phyloP scores from a whole-genome alignment of 2,888 invertebrate species.

The Torymus auratus region DNA sequence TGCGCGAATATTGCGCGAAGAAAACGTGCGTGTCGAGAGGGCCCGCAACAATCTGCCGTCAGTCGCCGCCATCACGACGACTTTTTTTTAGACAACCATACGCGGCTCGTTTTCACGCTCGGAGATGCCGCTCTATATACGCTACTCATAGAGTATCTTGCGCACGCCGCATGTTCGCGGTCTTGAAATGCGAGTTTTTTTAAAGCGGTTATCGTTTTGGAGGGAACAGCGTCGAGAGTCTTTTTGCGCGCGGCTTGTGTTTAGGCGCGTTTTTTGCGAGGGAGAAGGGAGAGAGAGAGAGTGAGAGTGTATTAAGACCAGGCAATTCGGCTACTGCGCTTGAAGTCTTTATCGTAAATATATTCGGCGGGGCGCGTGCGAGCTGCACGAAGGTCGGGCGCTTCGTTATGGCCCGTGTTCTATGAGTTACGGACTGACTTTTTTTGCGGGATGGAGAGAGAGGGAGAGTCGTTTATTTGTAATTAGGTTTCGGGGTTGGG shows the following conservation, averaged over 20 bases:
- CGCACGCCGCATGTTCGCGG: not conserved
- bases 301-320: slow-evolving; percentile 19
- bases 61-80: slow-evolving; percentile 61
- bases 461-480: no score
- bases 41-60: slow-evolving; percentile 51
- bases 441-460: not conserved
- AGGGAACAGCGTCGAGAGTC: not conserved
- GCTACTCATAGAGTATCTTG: slow-evolving; percentile 47
- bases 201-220: slow-evolving; percentile 9
- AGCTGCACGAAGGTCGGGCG: no score
- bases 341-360: slow-evolving; percentile 50
- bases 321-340: slow-evolving; percentile 47
- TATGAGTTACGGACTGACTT: slow-evolving; percentile 4
- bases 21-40: slow-evolving; percentile 40
- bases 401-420: slow-evolving; percentile 1
- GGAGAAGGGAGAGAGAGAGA: no score
- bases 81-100: slow-evolving; percentile 59
- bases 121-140: not conserved
- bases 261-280: slow-evolving; percentile 29
- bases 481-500: no score
- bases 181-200: slow-evolving; percentile 41
- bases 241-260: slow-evolving; percentile 3
- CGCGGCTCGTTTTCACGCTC: slow-evolving; percentile 66
- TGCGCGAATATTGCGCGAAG: slow-evolving; percentile 35
- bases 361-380: not conserved